Conservation (phyloP, 2,113 vertebrate genomes). For the Amphiprion percula region DNA sequence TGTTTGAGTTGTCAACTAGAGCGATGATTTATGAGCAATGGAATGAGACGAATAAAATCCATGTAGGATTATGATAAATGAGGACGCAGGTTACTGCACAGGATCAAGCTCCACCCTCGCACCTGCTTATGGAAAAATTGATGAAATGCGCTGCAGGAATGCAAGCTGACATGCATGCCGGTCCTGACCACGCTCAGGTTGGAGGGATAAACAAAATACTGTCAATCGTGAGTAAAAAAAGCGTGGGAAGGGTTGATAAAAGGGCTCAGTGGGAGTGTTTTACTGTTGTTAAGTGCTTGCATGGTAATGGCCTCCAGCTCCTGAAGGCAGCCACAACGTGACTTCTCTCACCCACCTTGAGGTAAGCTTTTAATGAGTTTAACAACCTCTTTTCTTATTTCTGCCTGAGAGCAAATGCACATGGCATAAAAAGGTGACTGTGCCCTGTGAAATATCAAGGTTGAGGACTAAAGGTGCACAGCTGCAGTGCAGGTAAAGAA, state of each 20-base stretch:
- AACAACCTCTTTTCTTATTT: slow-evolving; percentile 32
- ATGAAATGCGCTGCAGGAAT: slow-evolving; percentile 18
- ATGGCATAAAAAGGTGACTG: slow-evolving; percentile 1
- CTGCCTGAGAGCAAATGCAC: slow-evolving; percentile 19
- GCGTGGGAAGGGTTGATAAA: slow-evolving; percentile 26
- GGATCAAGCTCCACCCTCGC: neutral
- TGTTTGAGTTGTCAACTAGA: slow-evolving; percentile 35
- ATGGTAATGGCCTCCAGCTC: slow-evolving; percentile 46
- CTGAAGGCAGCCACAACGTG: slow-evolving; percentile 34
- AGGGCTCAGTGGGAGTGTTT: slow-evolving; percentile 40
- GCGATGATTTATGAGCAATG: slow-evolving; percentile 54
- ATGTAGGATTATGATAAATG: slow-evolving; percentile 42
- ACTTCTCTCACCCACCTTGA: slow-evolving; percentile 56
- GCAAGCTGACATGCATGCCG: slow-evolving; percentile 23
- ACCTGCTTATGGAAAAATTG: neutral
- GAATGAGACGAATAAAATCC: slow-evolving; percentile 25
- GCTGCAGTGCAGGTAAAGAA: slow-evolving; percentile 2
- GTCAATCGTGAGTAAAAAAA: slow-evolving; percentile 11
- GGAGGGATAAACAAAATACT: slow-evolving; percentile 24
- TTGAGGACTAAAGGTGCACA: neutral
- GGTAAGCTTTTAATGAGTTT: slow-evolving; percentile 68
- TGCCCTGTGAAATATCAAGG: slow-evolving; percentile 32
- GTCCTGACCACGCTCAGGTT: slow-evolving; percentile 15
- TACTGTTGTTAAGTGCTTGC: slow-evolving; percentile 39
- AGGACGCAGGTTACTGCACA: slow-evolving; percentile 20